Evolutionary conservation across 2,113 vertebrate genomes (phyloP), one percentile per base, ranked within the genome.

Genomic region (Pardalotus punctatus): DNA sequence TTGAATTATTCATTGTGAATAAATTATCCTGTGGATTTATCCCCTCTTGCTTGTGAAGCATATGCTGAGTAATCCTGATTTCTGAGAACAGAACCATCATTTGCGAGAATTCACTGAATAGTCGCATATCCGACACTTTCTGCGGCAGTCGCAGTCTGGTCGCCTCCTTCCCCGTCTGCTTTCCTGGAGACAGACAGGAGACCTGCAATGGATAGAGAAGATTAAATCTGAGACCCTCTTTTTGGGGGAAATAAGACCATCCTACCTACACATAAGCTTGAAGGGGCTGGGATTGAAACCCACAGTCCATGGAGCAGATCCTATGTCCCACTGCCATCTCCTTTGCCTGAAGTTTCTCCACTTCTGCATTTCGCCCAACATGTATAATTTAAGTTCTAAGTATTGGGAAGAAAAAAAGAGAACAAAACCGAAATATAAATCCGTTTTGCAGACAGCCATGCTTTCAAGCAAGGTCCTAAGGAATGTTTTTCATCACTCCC

Each of bases 1-100:
- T 80, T 95, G 96, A 97, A 96, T 97, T 97, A 94, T 95, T 95
- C 92, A 93, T 92, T 5, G 36, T 94, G 94, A 88, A 97, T 96
- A 96, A 97, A 97, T 95, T 94, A 92, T 57, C 36, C 84, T 66
- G 48, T 87, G 72, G 83, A 82, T 94, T 83, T 95, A 92, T 96
- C 86, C 88, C 71, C 17, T 71, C 54, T 80, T 43, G 70, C 88
- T 95, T 90, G 66, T 80, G 67, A 64, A 79, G 58, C 35, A 2
- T 86, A 88, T 66, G 89, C 78, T 81, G 76, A 93, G 64, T 67
- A 89, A 94, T 95, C 88, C 88, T 88, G 72, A 90, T 94, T 97
- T 97, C 96, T 94, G 93, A 97, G 93, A 97, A 97, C 92, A 92
- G 81, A 90, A 5, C 14, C 28, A 3, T 84, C 88, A 65, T 83